These are phyloP conservation scores for Bubalus kerabau DNA, from an alignment of 2,113 vertebrate genomes.

Conservation along the genomic window DNA sequence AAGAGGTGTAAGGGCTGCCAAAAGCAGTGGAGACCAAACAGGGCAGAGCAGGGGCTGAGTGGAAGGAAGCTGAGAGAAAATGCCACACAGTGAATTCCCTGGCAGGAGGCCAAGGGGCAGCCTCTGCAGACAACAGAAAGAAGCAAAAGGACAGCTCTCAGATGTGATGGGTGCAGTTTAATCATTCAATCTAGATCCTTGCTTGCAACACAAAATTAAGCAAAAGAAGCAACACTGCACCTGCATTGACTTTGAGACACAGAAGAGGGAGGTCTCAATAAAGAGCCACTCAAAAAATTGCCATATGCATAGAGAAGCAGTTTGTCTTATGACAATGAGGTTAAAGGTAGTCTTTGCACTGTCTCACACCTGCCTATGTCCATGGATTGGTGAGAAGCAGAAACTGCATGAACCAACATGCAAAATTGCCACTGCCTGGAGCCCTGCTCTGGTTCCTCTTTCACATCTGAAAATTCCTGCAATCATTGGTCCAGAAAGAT, in stretches of 20 bases:
- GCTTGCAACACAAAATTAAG: background rate
- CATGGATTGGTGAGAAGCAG: background rate
- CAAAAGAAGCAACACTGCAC: background rate
- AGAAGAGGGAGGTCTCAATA: background rate
- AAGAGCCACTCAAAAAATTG: background rate
- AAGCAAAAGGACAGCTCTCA: background rate
- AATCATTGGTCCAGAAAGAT: background rate
- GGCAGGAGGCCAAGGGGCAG: background rate
- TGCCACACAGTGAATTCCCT: background rate
- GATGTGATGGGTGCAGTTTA: background rate
- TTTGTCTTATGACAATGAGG: background rate
- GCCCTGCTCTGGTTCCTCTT: background rate
- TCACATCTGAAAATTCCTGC: background rate
- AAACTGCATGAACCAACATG: background rate
- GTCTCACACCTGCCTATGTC: background rate
- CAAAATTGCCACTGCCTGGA: background rate
- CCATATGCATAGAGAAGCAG: background rate
- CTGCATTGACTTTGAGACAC: background rate
- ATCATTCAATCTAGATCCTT: background rate
- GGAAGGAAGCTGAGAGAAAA: constrained; percentile 31
- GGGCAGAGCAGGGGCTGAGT: background rate
- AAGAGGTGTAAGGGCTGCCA: constrained; percentile 47
- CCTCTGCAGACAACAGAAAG: background rate
- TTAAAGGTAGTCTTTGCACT: background rate
- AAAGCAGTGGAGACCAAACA: background rate